Evolutionary conservation across 1,140 invertebrate genomes (phyloP), one percentile per base, ranked within the genome.

Genomic region (Bombus sylvicola): DNA sequence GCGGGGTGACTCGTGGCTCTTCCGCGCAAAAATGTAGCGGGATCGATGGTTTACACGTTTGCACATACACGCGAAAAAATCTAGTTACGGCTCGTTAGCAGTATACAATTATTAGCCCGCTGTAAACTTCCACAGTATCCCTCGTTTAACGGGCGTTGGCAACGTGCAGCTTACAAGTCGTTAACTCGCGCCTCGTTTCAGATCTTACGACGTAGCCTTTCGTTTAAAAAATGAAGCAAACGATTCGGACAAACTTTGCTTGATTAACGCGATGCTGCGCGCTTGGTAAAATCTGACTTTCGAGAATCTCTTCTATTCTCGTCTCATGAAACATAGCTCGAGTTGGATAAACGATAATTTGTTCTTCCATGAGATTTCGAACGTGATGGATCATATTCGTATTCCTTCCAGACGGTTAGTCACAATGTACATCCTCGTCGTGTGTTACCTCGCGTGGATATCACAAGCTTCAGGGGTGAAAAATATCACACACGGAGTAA

Each of bases 401-500:
- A 4, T 25, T 28, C 13, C 13, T 72, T 75, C 25, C 47, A 84
- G 74, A 62, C 64, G 64, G n/a, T 62, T 18, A 12, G 34, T 66
- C 34, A 66, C n/a, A 43, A 37, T 68, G 47, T 39, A 73, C 10
- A 59, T 62, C 34, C 25, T 89, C n/a, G 28, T 72, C n/a, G 80
- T 86, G 13, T 91, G 83, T 34, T 83, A 66, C 57, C 82, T 87
- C 13, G 71, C 75, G 75, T 86, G 78, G 59, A 28, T 85, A 31
- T 81, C 83, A 37, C 68, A 39, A 74, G 92, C 91, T 57, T 90
- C 85, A 41, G 92, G 73, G 62, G 84, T 92, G 74, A 93, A 87
- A 72, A 93, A 94, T 76, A 88, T 93, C 59, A 91, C 92, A 47
- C 77, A 90, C 41, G 92, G 85, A 22, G 76, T 95, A 68, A 87